These are phyloP conservation scores for Hemitrygon akajei DNA, from an alignment of 2,797 vertebrate species.

Conservation along the genomic window DNA sequence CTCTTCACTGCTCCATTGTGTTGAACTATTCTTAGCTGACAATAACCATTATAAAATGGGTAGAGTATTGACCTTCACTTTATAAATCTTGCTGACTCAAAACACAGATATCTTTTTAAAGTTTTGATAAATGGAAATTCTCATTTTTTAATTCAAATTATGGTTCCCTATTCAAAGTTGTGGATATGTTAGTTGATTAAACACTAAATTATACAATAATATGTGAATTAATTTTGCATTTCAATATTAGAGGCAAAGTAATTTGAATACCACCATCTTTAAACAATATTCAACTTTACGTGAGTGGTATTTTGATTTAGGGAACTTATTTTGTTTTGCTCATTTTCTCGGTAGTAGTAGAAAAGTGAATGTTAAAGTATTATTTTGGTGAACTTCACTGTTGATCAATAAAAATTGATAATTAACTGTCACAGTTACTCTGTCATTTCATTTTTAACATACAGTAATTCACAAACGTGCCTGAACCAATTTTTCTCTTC, in stretches of 20 bases:
- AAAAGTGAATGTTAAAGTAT: neutral
- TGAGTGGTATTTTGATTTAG: neutral
- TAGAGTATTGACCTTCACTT: neutral
- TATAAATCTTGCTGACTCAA: neutral
- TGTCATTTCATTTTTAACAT: neutral
- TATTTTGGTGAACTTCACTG: neutral
- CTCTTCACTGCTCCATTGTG: no score
- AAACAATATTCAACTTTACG: conserved; percentile 8
- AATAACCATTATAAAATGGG: neutral
- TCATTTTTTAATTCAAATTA: neutral
- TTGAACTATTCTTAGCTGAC: neutral
- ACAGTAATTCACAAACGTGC: neutral
- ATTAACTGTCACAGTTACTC: neutral
- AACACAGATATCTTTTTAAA: neutral
- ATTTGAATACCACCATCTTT: neutral
- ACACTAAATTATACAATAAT: neutral
- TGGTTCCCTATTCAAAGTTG: neutral
- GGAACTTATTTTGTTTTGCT: neutral
- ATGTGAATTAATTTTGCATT: neutral
- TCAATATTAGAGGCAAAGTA: neutral
- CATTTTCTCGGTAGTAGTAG: neutral
- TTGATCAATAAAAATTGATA: neutral
- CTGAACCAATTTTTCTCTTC: neutral
- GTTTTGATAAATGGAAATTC: neutral
- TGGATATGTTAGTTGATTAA: neutral